Evolutionary conservation across 2,113 vertebrate species (phyloP).

Genomic region (Cebidichthys violaceus): DNA sequence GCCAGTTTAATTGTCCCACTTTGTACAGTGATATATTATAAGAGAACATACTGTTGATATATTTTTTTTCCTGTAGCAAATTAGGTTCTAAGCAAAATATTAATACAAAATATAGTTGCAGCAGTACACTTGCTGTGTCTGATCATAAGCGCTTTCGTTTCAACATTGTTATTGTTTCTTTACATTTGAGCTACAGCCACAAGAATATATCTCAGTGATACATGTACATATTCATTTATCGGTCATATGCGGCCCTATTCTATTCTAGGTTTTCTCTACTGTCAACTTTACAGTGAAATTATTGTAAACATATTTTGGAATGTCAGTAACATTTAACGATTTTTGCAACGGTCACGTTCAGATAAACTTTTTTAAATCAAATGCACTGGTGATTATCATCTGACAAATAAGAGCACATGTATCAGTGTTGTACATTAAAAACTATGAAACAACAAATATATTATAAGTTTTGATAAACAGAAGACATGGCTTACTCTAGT

Average conservation of each 20-base stretch:
- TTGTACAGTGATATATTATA: constrained; percentile 62
- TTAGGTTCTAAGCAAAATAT: constrained; percentile 71
- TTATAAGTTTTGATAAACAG: constrained; percentile 24
- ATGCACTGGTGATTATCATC: constrained; percentile 31
- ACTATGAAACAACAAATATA: constrained; percentile 37
- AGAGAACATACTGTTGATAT: constrained; percentile 40
- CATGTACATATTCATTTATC: constrained; percentile 34
- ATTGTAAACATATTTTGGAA: constrained; percentile 68
- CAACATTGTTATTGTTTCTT: constrained; percentile 51
- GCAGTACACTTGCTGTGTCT: constrained; percentile 41
- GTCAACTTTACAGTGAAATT: constrained; percentile 24
- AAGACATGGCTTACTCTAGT: constrained; percentile 32
- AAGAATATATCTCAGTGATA: constrained; percentile 47
- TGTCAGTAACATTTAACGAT: constrained; percentile 51
- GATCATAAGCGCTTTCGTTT: constrained; percentile 42
- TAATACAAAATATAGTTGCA: constrained; percentile 71
- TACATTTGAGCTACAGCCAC: constrained; percentile 53
- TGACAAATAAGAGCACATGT: constrained; percentile 17
- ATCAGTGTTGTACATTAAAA: constrained; percentile 33
- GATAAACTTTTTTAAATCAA: constrained; percentile 8
- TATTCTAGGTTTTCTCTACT: constrained; percentile 8
- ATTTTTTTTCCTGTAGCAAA: constrained; percentile 63
- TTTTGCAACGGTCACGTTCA: constrained; percentile 32
- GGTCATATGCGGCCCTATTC: constrained; percentile 17
- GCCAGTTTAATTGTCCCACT: constrained; percentile 47